phyloP scores from a whole-genome alignment of 2,797 vertebrate species.

The Pogonophryne albipinna region DNA sequence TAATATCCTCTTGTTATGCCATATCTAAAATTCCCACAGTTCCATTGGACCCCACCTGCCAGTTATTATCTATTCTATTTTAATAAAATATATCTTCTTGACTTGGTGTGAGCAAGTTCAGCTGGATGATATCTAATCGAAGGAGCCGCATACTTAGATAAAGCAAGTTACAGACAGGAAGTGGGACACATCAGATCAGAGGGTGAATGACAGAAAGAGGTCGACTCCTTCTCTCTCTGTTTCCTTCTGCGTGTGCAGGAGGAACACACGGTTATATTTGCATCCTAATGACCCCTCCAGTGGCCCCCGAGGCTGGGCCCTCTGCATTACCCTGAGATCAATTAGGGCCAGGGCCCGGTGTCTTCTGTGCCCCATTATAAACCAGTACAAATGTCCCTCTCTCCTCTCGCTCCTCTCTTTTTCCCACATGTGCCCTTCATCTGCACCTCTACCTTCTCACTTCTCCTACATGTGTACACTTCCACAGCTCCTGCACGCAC shows the following conservation, averaged over 20 bases:
- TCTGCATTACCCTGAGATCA: slow-evolving; percentile 87
- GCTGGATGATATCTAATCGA: neutral
- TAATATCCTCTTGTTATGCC: slow-evolving; percentile 13
- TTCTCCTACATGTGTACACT: slow-evolving; percentile 42
- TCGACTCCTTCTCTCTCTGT: slow-evolving; percentile 23
- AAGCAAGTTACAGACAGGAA: neutral
- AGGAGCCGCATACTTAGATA: slow-evolving; percentile 17
- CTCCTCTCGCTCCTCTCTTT: slow-evolving; percentile 41
- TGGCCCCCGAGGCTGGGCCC: slow-evolving; percentile 83
- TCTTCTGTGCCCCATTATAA: slow-evolving; percentile 75
- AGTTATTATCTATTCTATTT: slow-evolving; percentile 20
- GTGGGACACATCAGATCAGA: slow-evolving; percentile 43
- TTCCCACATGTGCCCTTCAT: slow-evolving; percentile 63
- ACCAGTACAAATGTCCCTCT: slow-evolving; percentile 59
- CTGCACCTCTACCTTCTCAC: slow-evolving; percentile 51
- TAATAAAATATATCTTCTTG: slow-evolving; percentile 14
- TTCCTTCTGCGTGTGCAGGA: slow-evolving; percentile 63
- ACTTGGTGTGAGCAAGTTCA: slow-evolving; percentile 9
- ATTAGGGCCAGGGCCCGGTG: slow-evolving; percentile 80
- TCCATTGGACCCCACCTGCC: slow-evolving; percentile 1
- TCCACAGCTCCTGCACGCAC: slow-evolving; percentile 20
- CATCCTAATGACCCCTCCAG: slow-evolving; percentile 86
- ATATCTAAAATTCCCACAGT: slow-evolving; percentile 1
- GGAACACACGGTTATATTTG: slow-evolving; percentile 82
- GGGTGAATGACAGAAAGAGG: slow-evolving; percentile 54